Percentiles rank a stretch among this genome's conserved stretches.
These are phyloP conservation scores for Pogonocichla stellata DNA, from an alignment of 2,113 vertebrate genomes.

Conservation along the genomic window DNA sequence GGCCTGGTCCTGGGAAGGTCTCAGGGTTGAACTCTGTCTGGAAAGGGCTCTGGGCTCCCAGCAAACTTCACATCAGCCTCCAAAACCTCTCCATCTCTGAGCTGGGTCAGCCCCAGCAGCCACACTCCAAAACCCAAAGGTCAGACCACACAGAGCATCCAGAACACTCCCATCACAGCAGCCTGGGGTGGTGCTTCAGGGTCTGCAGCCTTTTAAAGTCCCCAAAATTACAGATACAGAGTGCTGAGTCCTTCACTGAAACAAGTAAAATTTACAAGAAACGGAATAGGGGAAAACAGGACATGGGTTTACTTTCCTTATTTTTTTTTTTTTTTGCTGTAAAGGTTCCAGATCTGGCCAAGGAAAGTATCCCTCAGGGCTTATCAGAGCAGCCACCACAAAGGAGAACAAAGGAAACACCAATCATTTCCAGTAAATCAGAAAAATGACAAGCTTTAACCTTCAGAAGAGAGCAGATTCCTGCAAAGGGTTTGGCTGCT, in stretches of 20 bases:
- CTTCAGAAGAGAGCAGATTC: slow-evolving; percentile 58
- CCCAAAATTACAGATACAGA: not conserved
- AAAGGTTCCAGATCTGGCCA: slow-evolving; percentile 10
- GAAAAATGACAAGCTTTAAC: slow-evolving; percentile 58
- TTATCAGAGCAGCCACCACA: slow-evolving; percentile 51
- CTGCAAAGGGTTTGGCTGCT: slow-evolving; percentile 54
- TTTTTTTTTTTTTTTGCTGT: not conserved
- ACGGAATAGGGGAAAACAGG: slow-evolving; percentile 1
- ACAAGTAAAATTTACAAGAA: not conserved
- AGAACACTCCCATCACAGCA: not conserved
- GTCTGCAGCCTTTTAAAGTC: not conserved
- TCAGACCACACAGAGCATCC: not conserved
- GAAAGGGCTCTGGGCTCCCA: not conserved
- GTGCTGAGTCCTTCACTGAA: not conserved
- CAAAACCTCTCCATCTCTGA: not conserved
- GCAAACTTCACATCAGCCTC: not conserved
- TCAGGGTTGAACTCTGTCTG: not conserved
- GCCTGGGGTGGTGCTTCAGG: not conserved
- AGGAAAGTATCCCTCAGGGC: slow-evolving; percentile 39
- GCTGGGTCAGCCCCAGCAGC: not conserved
- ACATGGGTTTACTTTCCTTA: not conserved
- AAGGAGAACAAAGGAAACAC: slow-evolving; percentile 67
- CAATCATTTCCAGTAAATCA: slow-evolving; percentile 63
- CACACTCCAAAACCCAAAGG: not conserved
- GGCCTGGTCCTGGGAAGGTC: not conserved